phyloP scores from a whole-genome alignment of 2,888 invertebrate genomes.

The Aethes cnicana region DNA sequence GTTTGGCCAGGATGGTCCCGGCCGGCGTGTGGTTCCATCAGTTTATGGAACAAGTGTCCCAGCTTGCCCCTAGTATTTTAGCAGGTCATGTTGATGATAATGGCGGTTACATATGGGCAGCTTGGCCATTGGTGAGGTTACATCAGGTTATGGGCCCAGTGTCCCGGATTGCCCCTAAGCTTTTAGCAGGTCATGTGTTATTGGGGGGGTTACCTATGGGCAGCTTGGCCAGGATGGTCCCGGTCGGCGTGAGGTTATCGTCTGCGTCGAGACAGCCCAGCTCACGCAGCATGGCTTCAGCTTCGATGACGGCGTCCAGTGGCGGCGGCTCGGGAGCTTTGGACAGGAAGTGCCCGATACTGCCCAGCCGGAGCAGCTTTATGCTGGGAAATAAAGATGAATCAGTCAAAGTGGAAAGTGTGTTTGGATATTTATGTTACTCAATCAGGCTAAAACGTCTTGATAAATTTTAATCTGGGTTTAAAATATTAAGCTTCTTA shows the following conservation, averaged over 20 bases:
- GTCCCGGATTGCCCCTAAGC: no score
- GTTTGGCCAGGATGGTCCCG: slow-evolving; percentile 94
- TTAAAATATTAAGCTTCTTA: no score
- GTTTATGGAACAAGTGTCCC: no score
- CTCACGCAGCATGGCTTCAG: slow-evolving; percentile 91
- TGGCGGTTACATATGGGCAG: no score
- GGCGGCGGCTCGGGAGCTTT: slow-evolving; percentile 98
- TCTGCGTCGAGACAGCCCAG: slow-evolving; percentile 94
- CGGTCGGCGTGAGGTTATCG: slow-evolving; percentile 96
- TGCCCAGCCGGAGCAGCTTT: slow-evolving; percentile 92
- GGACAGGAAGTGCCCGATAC: slow-evolving; percentile 96
- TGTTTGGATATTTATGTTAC: no score
- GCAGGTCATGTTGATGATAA: no score
- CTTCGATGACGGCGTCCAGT: slow-evolving; percentile 98
- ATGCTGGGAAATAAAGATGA: slow-evolving; percentile 50
- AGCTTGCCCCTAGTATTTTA: no score
- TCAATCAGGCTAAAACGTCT: no score
- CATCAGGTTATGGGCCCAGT: no score
- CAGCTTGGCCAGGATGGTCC: slow-evolving; percentile 94
- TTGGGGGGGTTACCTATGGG: slow-evolving; percentile 85
- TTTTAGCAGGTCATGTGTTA: not conserved
- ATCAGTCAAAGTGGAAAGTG: no score
- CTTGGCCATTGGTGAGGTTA: no score
- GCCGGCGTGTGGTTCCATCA: slow-evolving; percentile 96
- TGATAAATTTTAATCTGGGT: no score